These are phyloP conservation scores for Lophotriccus pileatus DNA, from an alignment of 2,797 vertebrate genomes.

Conservation along the genomic window DNA sequence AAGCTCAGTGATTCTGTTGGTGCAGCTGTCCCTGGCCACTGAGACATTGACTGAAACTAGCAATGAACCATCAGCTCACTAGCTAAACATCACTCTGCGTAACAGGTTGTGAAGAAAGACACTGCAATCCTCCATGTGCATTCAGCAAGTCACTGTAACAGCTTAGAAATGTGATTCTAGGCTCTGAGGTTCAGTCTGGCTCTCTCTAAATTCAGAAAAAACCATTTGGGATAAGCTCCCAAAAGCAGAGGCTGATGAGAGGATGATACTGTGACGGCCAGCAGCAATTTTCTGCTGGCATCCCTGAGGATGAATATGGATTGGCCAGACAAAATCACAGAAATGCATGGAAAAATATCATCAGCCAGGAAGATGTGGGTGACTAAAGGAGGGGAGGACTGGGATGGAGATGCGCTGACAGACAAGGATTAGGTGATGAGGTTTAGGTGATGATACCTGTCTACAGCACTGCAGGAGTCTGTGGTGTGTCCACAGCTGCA, in stretches of 20 bases:
- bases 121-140: neutral
- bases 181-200: accelerated
- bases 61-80: neutral
- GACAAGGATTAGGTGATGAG: accelerated
- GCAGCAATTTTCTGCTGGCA: neutral
- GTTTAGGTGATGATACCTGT: neutral
- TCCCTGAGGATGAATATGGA: neutral
- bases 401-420: neutral
- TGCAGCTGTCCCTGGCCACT: neutral
- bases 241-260: neutral
- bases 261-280: neutral
- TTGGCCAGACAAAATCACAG: neutral
- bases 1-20: neutral
- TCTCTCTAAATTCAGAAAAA: neutral
- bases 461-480: neutral
- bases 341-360: neutral
- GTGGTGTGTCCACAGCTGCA: accelerated
- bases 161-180: neutral
- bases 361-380: neutral
- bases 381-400: neutral
- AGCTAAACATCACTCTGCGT: neutral
- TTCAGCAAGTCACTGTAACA: neutral
- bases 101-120: neutral
- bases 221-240: neutral
- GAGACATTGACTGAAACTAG: neutral